Conservation (phyloP, 1,140 invertebrate species). For the Diorhabda carinulata region DNA sequence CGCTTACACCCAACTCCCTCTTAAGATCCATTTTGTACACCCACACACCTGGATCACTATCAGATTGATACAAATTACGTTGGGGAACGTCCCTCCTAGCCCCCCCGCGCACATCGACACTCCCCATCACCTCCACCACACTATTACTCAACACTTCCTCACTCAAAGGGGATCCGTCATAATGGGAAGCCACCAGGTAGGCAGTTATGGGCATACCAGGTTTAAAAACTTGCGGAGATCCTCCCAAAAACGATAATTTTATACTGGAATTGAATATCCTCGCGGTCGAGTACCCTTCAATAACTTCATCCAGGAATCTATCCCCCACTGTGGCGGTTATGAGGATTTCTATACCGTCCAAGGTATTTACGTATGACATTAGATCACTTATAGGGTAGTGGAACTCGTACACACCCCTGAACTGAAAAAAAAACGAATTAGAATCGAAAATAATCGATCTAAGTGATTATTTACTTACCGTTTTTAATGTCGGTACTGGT, state of each 20-base stretch:
- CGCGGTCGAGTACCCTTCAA: slow-evolving; percentile 82
- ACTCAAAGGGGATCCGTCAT: slow-evolving; percentile 70
- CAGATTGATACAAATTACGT: slow-evolving; percentile 54
- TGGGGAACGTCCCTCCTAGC: slow-evolving; percentile 56
- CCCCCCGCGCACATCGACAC: slow-evolving; percentile 54
- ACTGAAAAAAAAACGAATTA: slow-evolving; percentile 53
- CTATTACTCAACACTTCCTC: slow-evolving; percentile 53
- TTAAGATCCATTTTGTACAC: slow-evolving; percentile 71
- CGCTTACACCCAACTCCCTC: slow-evolving; percentile 50
- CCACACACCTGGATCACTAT: slow-evolving; percentile 65
- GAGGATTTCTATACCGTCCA: slow-evolving; percentile 80
- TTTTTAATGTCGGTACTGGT: slow-evolving; percentile 63
- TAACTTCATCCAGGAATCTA: slow-evolving; percentile 79
- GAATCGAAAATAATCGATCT: neutral
- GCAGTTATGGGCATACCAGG: slow-evolving; percentile 82
- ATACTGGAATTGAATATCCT: slow-evolving; percentile 83
- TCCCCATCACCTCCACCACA: slow-evolving; percentile 58
- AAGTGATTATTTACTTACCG: slow-evolving; percentile 52
- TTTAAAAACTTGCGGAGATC: slow-evolving; percentile 89
- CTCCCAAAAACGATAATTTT: slow-evolving; percentile 79
- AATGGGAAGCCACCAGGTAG: slow-evolving; percentile 73
- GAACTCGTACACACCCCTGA: slow-evolving; percentile 83
- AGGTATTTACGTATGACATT: slow-evolving; percentile 57
- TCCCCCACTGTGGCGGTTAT: slow-evolving; percentile 87
- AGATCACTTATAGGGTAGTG: slow-evolving; percentile 79